A percentile compares a stretch with the other conserved stretches of the same genome.
These are phyloP conservation scores for Calonectris borealis DNA, from an alignment of 2,113 vertebrate species.

Conservation along the genomic window DNA sequence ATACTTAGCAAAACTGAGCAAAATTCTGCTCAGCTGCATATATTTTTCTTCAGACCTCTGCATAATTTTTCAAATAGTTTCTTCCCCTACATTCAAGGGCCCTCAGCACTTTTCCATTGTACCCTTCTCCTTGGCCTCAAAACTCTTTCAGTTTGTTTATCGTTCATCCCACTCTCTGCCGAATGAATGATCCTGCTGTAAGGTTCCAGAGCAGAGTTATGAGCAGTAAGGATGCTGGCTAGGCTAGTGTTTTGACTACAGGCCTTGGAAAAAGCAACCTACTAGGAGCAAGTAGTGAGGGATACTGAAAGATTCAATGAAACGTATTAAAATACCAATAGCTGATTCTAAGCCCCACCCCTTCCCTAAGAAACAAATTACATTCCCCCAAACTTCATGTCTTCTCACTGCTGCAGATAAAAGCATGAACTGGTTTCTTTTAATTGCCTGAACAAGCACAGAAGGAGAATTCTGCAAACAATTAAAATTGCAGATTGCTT, in stretches of 20 bases:
- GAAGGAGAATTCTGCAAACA: constrained; percentile 87
- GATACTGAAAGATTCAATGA: not conserved
- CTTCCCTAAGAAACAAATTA: not conserved
- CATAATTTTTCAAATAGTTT: not conserved
- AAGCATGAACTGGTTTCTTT: constrained; percentile 44
- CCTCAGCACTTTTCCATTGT: not conserved
- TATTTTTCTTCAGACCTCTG: not conserved
- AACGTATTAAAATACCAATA: not conserved
- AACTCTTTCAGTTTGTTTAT: not conserved
- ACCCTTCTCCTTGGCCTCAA: not conserved
- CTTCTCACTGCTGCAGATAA: not conserved
- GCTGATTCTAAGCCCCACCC: not conserved
- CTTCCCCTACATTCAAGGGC: not conserved
- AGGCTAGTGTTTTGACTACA: not conserved
- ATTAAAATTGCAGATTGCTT: constrained; percentile 96
- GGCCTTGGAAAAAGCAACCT: not conserved
- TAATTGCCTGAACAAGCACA: constrained; percentile 83
- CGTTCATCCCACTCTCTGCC: not conserved
- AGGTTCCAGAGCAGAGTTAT: not conserved
- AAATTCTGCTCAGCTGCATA: not conserved
- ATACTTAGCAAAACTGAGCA: not conserved
- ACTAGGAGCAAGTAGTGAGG: not conserved
- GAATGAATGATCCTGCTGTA: not conserved
- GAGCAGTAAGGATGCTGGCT: not conserved
- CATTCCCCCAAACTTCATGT: not conserved